Evolutionary conservation across 2,113 vertebrate genomes (phyloP).

Genomic region (Pomatorhinus ruficollis): DNA sequence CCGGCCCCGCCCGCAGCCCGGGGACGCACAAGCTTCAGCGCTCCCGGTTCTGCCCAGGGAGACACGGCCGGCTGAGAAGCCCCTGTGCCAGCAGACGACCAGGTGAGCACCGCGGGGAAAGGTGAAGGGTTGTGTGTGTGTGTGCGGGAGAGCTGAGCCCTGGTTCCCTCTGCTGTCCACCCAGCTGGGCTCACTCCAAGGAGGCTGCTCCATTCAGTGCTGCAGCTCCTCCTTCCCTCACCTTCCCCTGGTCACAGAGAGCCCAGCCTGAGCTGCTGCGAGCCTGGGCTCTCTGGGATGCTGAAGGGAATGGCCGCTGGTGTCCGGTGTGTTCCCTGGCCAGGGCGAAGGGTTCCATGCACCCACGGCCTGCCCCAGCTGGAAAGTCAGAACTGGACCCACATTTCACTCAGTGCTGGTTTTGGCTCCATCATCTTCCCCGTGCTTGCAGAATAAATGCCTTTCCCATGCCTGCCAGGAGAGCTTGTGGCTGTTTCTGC

Average conservation of each 20-base stretch:
- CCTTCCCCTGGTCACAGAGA: not conserved
- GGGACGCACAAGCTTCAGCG: constrained; percentile 69
- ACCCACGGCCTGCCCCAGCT: not conserved
- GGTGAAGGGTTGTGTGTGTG: not conserved
- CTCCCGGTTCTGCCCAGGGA: constrained; percentile 90
- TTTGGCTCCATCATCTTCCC: not conserved
- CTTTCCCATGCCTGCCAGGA: not conserved
- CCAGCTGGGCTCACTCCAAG: accelerated
- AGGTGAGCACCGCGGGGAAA: constrained; percentile 84
- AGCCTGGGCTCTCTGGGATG: not conserved
- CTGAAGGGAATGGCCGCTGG: not conserved
- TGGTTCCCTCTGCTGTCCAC: not conserved
- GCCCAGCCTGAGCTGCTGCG: not conserved
- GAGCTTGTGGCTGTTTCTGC: not conserved
- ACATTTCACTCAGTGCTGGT: not conserved
- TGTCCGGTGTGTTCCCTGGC: not conserved
- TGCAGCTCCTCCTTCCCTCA: not conserved
- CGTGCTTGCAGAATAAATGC: not conserved
- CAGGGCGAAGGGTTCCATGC: accelerated
- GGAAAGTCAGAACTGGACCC: not conserved
- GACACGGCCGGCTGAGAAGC: constrained; percentile 84
- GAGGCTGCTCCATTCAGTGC: not conserved
- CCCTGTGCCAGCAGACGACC: constrained; percentile 74
- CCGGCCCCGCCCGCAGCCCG: constrained; percentile 67
- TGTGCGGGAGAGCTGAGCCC: not conserved